Evolutionary conservation across 1,140 invertebrate species (phyloP), one percentile per base, ranked within the genome.

Genomic region (Odontomachus brunneus): DNA sequence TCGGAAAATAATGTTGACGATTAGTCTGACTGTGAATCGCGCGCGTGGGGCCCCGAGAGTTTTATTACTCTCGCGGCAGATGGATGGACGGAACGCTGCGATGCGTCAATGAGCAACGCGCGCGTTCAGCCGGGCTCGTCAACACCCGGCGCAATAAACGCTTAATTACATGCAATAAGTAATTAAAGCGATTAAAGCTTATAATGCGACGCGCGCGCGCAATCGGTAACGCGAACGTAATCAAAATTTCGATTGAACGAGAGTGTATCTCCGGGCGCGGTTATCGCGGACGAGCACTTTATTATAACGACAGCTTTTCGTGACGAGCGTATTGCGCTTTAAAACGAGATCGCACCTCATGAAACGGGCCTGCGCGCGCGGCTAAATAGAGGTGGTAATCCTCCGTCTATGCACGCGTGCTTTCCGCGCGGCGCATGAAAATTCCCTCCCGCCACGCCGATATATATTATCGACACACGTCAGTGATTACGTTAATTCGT

Each of bases 171-270:
- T 83, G 83, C 83, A 60, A 88, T 88, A 88, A 88, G 87, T 88
- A 88, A 88, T 88, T 88, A 88, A 88, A 88, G 86, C 67, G 87
- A 88, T 88, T 88, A 88, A 88, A 88, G 86, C 87, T 88, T 83
- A 88, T 85, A 88, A 85, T 85, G 86, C 75, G 69, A 87, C 81
- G 73, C 55, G 82, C 73, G 80, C 74, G 71, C 86, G 82, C 86
- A 83, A 88, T 88, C 84, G 78, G 76, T 85, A 85, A 85, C 78
- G 83, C 83, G 86, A 48, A 53, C 57, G 71, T 73, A 78, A 85
- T 88, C 86, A 81, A 59, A 71, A 88, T 85, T 88, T 76, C 78
- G 49, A 73, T 55, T 82, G 53, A 73, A 73, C 75, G 80, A 78
- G 60, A 57, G 86, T 33, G 86, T 48, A 73, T 59, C 62, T 60